Base-by-base conservation (phyloP, 2,888 invertebrate genomes). In the Lamproptera curius region DNA sequence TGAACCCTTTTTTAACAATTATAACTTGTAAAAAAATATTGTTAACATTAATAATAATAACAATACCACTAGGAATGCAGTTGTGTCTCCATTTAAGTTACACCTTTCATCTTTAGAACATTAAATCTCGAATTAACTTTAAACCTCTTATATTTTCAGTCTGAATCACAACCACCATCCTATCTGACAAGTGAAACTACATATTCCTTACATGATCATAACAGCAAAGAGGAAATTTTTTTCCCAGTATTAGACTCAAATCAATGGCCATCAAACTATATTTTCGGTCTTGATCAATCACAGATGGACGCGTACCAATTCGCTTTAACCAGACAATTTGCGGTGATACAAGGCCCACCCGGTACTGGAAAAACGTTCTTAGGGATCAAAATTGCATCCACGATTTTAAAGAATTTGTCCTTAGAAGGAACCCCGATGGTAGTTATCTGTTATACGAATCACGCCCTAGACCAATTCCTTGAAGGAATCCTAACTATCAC, bases 341-440 rank as follows among this genome's bases (percentile, higher is more conserved):
- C 91, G 0, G 88, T 95, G 0, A 94, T 96, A 52, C 96, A 96
- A 84, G 96, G 96, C 0, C 96, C 96, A 0, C 96, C 96, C 0
- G 96, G 96, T 1, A 96, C 96, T 0, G 96, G 96, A 0, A 96
- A 96, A 85, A 95, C 96, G 0, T 93, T 89, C 69, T 73, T 96
- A 51, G 95, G 95, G 0, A 78, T 94, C 20, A 92, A 93, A 88
- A 90, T 97, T 14, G 91, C 93, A 0, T 83, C 91, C 45, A 89
- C 90, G 0, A 65, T 96, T 16, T 70, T 95, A 1, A 73, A 88
- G 49, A 95, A 94, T 67, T 56, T 84, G 9, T 82, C 86, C 6
- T 65, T 88, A n/a, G 84, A 86, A 55, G 79, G 79, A n/a, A 78
- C 81, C 1, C 93, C 94, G 0, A 92, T 96, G 70, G 77, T 96